Conservation (phyloP, 2,797 vertebrate genomes). For the Anas flavirostris region DNA sequence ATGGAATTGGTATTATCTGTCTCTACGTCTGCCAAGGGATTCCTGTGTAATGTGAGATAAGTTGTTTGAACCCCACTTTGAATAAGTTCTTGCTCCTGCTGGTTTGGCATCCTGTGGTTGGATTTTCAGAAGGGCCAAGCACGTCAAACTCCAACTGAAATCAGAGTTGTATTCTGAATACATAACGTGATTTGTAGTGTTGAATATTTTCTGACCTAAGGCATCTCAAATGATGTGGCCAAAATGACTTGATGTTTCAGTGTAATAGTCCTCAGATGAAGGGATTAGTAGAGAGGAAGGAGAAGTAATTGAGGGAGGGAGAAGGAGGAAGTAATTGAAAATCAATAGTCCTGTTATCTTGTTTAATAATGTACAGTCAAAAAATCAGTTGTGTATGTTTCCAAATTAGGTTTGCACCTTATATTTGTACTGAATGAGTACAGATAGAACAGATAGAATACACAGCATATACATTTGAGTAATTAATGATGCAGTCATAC, state of each 20-base stretch:
- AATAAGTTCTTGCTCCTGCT: background rate
- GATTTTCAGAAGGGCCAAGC: background rate
- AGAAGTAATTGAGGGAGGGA: background rate
- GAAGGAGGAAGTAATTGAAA: background rate
- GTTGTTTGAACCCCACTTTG: background rate
- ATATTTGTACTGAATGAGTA: background rate
- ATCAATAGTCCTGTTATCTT: background rate
- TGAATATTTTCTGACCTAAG: background rate
- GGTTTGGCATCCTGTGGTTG: background rate
- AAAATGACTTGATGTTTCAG: background rate
- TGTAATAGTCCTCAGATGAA: background rate
- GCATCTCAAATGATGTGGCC: background rate
- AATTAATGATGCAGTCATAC: background rate
- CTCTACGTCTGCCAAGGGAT: background rate
- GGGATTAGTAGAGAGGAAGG: background rate
- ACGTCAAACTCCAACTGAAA: background rate
- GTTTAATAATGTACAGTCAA: background rate
- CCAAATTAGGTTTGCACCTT: background rate
- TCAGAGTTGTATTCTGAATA: background rate
- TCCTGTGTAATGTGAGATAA: background rate
- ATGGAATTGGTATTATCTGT: background rate
- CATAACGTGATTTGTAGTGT: background rate
- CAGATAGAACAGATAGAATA: background rate
- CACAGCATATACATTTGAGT: background rate
- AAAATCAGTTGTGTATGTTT: background rate